phyloP scores from a whole-genome alignment of 2,888 invertebrate genomes.

The Gonocerus acuteangulatus region DNA sequence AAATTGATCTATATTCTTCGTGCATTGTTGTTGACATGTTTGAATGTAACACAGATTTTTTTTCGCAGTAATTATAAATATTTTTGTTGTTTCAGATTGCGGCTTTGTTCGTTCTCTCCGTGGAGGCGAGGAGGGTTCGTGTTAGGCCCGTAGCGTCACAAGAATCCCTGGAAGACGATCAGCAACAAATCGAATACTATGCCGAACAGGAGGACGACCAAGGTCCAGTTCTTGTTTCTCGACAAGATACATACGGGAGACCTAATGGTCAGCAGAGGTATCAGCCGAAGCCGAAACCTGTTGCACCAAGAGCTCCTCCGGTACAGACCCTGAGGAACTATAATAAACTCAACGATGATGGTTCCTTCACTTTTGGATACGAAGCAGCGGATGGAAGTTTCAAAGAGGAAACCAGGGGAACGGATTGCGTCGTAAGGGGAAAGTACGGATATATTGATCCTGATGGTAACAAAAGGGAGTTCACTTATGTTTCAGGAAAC shows the following conservation, averaged over 20 bases:
- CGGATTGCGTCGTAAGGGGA: slow-evolving; percentile 77
- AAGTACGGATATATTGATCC: slow-evolving; percentile 83
- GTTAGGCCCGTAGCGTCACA: slow-evolving; percentile 47
- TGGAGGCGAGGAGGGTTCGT: slow-evolving; percentile 48
- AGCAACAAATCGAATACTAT: slow-evolving; percentile 43
- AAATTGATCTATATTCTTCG: no score
- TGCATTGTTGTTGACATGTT: no score
- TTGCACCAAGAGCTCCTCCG: slow-evolving; percentile 57
- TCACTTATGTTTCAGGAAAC: slow-evolving; percentile 78
- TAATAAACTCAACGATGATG: slow-evolving; percentile 74
- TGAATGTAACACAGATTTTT: no score
- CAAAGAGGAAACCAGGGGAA: slow-evolving; percentile 77
- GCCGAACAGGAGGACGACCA: slow-evolving; percentile 43
- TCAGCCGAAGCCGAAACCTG: slow-evolving; percentile 46
- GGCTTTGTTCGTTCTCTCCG: slow-evolving; percentile 32
- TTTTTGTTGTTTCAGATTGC: slow-evolving; percentile 26
- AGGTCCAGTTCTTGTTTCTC: slow-evolving; percentile 39
- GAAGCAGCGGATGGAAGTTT: slow-evolving; percentile 75
- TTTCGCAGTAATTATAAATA: no score
- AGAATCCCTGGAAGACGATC: slow-evolving; percentile 45
- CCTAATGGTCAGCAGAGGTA: slow-evolving; percentile 40
- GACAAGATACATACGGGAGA: slow-evolving; percentile 38
- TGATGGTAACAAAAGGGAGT: slow-evolving; percentile 76
- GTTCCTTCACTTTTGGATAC: slow-evolving; percentile 77
- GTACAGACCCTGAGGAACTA: slow-evolving; percentile 77